Evolutionary conservation across 2,113 vertebrate species (phyloP).

Genomic region (Mus pahari): DNA sequence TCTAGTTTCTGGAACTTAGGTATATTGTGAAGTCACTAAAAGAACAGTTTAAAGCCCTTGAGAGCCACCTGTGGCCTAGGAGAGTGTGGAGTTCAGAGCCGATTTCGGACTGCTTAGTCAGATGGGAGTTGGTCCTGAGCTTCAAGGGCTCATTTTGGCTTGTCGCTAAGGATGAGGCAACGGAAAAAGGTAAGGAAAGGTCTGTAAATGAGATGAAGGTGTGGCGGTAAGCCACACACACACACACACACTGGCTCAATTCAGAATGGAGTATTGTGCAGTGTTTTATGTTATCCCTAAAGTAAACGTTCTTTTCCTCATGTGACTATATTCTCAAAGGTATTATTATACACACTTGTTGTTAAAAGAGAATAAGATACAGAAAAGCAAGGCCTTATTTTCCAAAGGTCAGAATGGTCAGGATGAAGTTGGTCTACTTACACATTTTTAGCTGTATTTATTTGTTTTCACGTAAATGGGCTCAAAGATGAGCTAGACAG

Average conservation of each 20-base stretch:
- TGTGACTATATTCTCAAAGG: background rate
- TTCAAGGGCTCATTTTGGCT: background rate
- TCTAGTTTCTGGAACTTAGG: background rate
- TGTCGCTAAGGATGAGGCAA: background rate
- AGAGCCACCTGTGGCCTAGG: background rate
- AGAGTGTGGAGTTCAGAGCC: constrained; percentile 53
- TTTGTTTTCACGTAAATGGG: constrained; percentile 56
- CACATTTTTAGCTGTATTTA: constrained; percentile 19
- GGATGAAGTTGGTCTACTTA: background rate
- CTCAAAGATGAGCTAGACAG: constrained; percentile 12
- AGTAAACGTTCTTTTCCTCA: background rate
- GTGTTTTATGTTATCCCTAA: background rate
- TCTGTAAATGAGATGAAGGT: background rate
- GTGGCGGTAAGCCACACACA: background rate
- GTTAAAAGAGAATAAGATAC: constrained; percentile 33
- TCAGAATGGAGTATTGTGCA: background rate
- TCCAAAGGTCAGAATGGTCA: constrained; percentile 22
- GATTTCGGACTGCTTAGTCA: background rate
- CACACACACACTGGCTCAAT: background rate
- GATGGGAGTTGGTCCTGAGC: background rate
- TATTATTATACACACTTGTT: background rate
- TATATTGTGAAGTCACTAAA: constrained; percentile 30
- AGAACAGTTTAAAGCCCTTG: constrained; percentile 41
- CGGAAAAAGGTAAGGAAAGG: background rate
- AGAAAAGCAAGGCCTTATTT: constrained; percentile 22